Conservation (phyloP, 2,113 vertebrate species). For the Alosa alosa region DNA sequence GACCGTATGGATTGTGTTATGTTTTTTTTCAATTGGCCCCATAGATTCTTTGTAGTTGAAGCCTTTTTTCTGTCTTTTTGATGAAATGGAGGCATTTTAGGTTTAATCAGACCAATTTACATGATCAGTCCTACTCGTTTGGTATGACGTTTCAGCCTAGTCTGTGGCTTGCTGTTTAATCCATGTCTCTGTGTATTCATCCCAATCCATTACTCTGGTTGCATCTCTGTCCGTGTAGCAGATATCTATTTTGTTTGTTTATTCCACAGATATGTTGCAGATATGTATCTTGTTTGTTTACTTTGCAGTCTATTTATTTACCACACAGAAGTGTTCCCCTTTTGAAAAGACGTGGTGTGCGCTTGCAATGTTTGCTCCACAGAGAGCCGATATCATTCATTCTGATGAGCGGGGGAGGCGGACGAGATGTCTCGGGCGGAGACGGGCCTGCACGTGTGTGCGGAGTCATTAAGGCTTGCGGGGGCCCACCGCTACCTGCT, state of each 20-base stretch:
- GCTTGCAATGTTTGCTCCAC: constrained; percentile 19
- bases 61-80: not conserved
- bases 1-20: not conserved
- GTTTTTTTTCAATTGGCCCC: not conserved
- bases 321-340: not conserved
- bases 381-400: constrained; percentile 37
- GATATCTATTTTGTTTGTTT: not conserved
- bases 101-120: not conserved
- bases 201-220: not conserved
- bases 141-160: not conserved
- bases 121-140: not conserved
- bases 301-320: not conserved
- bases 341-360: not conserved
- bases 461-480: constrained; percentile 41
- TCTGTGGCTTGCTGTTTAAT: not conserved
- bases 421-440: constrained; percentile 22
- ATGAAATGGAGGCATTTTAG: not conserved
- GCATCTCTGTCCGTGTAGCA: not conserved
- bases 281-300: not conserved
- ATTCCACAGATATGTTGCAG: not conserved
- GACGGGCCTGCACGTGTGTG: constrained; percentile 10
- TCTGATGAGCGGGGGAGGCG: constrained; percentile 8
- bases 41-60: not conserved
- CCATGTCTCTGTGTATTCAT: not conserved
- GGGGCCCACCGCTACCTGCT: constrained; percentile 30